Evolutionary conservation across 2,888 invertebrate genomes (phyloP), one percentile per base, ranked within the genome.

Genomic region (Erannis defoliaria): DNA sequence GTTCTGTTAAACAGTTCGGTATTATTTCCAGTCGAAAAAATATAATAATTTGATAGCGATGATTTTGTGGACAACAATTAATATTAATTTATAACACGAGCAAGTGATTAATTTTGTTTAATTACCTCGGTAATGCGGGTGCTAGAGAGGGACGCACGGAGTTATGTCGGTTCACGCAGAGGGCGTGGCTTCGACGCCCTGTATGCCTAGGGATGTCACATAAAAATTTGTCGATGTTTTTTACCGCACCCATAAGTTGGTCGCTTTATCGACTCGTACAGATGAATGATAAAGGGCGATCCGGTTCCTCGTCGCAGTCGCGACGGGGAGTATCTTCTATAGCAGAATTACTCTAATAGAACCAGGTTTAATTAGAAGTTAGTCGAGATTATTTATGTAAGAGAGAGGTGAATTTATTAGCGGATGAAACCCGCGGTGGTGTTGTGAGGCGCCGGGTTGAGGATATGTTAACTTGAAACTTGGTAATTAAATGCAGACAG

Each of bases 331-430:
- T 86, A 67, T 72, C 62, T 68, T 72, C 75, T 77, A 70, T 70
- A 73, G 78, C 79, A 78, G 75, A 81, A 81, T 76, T 74, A 75
- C 71, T 63, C 84, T 83, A 80, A 84, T 84, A 84, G 83, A 80
- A 82, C 84, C 82, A 76, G 83, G 73, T 83, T 87, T 88, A 89
- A 89, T 89, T 88, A 86, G 79, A 75, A 72, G 71, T 70, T 70
- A 53, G 56, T 65, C 61, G 66, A 68, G 68, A 70, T 74, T 73
- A 73, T 78, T 74, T 77, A 76, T 68, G 60, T 59, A 62, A 50
- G 50, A 62, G 46, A 56, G 29, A 57, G 60, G 51, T 48, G 40
- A 55, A 68, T 70, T 70, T 70, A 70, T 66, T 66, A 51, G 55
- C 61, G 55, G 53, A 45, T 58, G 38, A 38, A 61, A 62, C 53